phyloP scores from a whole-genome alignment of 2,888 invertebrate genomes.

The Harpalus rubripes region DNA sequence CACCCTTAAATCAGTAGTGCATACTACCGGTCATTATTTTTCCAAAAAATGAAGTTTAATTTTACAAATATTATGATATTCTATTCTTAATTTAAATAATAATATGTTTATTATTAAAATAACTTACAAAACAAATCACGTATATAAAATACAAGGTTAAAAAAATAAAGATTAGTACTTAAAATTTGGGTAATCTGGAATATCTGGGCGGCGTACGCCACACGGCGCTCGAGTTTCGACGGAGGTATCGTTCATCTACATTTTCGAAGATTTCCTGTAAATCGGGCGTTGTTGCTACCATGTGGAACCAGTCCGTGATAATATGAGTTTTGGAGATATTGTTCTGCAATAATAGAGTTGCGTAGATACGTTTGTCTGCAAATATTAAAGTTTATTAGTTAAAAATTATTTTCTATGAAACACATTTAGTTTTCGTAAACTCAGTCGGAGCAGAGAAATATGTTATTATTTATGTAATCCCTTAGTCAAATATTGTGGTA shows the following conservation, averaged over 20 bases:
- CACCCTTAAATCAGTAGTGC: no score
- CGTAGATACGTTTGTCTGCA: constrained; percentile 74
- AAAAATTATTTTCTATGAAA: background rate
- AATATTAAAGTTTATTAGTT: constrained; percentile 60
- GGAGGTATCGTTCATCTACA: constrained; percentile 83
- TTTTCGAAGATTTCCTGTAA: constrained; percentile 84
- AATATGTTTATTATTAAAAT: background rate
- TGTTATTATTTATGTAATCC: background rate
- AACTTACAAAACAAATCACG: background rate
- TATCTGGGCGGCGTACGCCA: constrained; percentile 86
- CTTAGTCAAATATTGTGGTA: background rate
- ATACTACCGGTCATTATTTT: no score
- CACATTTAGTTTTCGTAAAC: no score
- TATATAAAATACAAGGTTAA: background rate
- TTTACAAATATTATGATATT: background rate
- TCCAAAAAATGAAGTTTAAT: no score
- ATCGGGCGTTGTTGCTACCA: constrained; percentile 83
- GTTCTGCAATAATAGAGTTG: constrained; percentile 66
- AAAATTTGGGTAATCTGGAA: constrained; percentile 62
- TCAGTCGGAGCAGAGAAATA: no score
- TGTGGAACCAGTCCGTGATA: constrained; percentile 82
- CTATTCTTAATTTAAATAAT: no score
- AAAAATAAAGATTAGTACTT: constrained; percentile 16
- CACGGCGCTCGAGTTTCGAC: constrained; percentile 86
- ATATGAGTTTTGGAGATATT: constrained; percentile 74